phyloP scores from a whole-genome alignment of 2,888 invertebrate species.

The Ferrisia virgata region DNA sequence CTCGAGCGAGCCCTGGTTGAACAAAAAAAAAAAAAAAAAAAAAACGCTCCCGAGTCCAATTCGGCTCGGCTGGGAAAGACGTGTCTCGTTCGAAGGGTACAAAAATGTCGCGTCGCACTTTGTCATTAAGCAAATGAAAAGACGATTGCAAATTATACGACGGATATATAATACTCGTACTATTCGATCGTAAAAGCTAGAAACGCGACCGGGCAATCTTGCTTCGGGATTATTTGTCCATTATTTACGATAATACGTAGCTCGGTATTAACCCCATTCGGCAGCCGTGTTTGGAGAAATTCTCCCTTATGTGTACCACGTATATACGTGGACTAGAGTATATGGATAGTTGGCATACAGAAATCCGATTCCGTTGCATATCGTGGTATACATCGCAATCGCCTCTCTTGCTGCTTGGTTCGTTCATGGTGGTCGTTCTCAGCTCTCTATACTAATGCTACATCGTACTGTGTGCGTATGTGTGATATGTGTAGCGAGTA shows the following conservation, averaged over 20 bases:
- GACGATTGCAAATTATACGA: not conserved
- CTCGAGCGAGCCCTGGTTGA: too few relatives aligned
- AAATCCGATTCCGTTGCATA: slow-evolving; percentile 41
- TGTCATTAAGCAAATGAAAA: slow-evolving; percentile 2
- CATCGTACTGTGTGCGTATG: too few relatives aligned
- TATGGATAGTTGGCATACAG: too few relatives aligned
- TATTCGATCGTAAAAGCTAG: not conserved
- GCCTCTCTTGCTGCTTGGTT: not conserved
- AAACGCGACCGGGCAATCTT: slow-evolving; percentile 31
- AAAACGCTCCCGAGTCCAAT: too few relatives aligned
- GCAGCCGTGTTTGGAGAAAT: slow-evolving; percentile 38
- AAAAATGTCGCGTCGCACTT: not conserved
- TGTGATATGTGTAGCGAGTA: not conserved
- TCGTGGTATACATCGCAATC: not conserved
- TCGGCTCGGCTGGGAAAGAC: not conserved
- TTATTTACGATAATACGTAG: slow-evolving; percentile 40
- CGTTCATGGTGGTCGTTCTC: too few relatives aligned
- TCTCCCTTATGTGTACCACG: not conserved
- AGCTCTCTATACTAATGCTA: too few relatives aligned
- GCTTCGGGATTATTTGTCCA: slow-evolving; percentile 36
- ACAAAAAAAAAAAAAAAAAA: too few relatives aligned
- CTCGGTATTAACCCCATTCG: slow-evolving; percentile 37
- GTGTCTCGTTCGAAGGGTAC: not conserved
- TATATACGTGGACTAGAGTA: too few relatives aligned
- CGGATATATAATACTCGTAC: not conserved